Percentiles rank a stretch among this genome's conserved stretches.
These are phyloP conservation scores for Galaxea fascicularis DNA, from an alignment of 92 coral and sea anemone species.

Conservation along the genomic window DNA sequence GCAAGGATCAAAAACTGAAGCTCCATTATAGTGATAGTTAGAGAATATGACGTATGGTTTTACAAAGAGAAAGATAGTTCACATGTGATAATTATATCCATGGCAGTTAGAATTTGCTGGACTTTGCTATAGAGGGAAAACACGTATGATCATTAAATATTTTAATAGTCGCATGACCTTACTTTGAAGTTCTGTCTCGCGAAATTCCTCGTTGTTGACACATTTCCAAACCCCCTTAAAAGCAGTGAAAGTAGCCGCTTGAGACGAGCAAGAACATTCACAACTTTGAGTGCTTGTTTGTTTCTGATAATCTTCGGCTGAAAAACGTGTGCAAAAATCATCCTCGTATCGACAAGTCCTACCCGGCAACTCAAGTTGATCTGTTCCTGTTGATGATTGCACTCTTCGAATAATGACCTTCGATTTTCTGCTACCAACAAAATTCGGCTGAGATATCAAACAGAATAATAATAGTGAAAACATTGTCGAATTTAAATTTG, in stretches of 20 bases:
- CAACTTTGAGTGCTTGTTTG: not conserved
- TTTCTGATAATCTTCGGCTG: not conserved
- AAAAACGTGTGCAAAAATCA: not conserved
- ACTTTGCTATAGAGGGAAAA: too few relatives aligned
- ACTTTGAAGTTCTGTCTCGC: not conserved
- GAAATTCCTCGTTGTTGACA: conserved; percentile 9
- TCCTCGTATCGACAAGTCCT: too few relatives aligned
- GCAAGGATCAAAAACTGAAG: too few relatives aligned
- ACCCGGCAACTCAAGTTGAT: not conserved
- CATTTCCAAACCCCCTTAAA: not conserved
- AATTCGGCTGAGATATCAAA: not conserved
- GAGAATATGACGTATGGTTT: too few relatives aligned
- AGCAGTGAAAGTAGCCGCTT: not conserved
- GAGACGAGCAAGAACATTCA: not conserved
- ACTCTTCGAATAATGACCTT: not conserved
- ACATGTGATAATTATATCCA: too few relatives aligned
- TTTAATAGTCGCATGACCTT: not conserved
- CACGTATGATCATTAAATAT: too few relatives aligned
- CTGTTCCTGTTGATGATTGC: not conserved
- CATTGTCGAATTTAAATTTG: not conserved
- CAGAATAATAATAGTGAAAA: not conserved
- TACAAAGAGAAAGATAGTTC: too few relatives aligned
- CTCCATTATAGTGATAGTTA: too few relatives aligned
- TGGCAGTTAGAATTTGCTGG: too few relatives aligned
- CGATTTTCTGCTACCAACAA: not conserved